These are phyloP conservation scores for Psococerastis gibbosa DNA, from an alignment of 2,888 invertebrate species.

Conservation along the genomic window DNA sequence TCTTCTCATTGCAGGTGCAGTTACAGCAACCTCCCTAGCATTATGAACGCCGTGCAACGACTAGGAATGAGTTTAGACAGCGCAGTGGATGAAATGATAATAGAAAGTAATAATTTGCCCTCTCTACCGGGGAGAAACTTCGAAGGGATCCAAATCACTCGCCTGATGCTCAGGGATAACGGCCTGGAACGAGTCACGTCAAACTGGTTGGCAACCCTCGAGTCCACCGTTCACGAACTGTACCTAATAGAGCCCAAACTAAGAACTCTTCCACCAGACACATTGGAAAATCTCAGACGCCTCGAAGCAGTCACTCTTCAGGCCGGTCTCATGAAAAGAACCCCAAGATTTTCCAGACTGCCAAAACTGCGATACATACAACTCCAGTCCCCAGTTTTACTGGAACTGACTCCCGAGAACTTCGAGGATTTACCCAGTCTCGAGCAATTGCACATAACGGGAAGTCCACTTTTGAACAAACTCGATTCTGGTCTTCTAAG, in stretches of 20 bases:
- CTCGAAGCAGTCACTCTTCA: slow-evolving; percentile 71
- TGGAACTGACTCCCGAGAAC: slow-evolving; percentile 44
- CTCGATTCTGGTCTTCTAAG: slow-evolving; percentile 56
- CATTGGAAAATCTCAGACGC: slow-evolving; percentile 49
- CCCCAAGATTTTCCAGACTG: slow-evolving; percentile 52
- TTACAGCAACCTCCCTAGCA: slow-evolving; percentile 67
- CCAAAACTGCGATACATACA: slow-evolving; percentile 47
- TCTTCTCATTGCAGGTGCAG: slow-evolving; percentile 63
- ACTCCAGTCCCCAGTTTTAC: slow-evolving; percentile 45
- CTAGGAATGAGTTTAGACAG: slow-evolving; percentile 43
- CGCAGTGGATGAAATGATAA: slow-evolving; percentile 66
- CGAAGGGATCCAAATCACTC: slow-evolving; percentile 49
- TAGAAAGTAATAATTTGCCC: slow-evolving; percentile 73
- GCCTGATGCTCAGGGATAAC: slow-evolving; percentile 69
- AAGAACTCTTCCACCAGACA: slow-evolving; percentile 58
- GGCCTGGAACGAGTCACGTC: slow-evolving; percentile 61
- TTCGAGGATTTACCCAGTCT: slow-evolving; percentile 51
- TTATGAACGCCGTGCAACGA: slow-evolving; percentile 51
- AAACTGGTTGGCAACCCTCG: slow-evolving; percentile 62
- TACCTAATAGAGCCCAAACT: slow-evolving; percentile 70
- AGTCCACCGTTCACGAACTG: slow-evolving; percentile 57
- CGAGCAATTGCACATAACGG: slow-evolving; percentile 54
- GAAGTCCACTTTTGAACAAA: slow-evolving; percentile 36
- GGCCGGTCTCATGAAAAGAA: slow-evolving; percentile 50
- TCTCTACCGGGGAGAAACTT: slow-evolving; percentile 69